phyloP scores from a whole-genome alignment of 2,797 vertebrate genomes.

The Streptopelia turtur region DNA sequence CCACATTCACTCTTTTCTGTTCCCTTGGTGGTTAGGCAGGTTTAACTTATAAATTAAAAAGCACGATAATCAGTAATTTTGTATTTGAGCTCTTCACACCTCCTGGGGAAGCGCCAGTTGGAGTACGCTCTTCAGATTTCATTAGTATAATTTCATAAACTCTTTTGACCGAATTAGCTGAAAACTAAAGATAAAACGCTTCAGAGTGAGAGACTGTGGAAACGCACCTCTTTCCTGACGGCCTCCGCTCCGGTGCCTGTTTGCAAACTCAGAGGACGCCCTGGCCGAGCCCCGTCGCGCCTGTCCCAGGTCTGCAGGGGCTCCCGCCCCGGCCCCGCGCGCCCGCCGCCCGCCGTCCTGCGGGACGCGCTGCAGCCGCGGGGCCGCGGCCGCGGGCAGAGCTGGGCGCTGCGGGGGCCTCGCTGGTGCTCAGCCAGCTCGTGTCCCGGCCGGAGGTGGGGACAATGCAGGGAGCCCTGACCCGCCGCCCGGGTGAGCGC shows the following conservation, averaged over 20 bases:
- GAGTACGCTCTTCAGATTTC: background rate
- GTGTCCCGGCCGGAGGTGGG: background rate
- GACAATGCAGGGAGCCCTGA: background rate
- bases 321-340: accelerated
- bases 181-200: background rate
- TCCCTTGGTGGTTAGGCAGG: background rate
- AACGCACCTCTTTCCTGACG: background rate
- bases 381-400: background rate
- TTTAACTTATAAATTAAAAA: background rate
- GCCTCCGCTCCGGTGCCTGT: background rate
- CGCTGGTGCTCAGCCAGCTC: background rate
- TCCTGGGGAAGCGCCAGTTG: background rate
- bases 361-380: background rate
- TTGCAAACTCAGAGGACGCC: background rate
- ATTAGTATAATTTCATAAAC: background rate
- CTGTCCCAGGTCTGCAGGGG: background rate
- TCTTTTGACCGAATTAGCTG: background rate
- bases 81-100: background rate
- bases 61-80: background rate
- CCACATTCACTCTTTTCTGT: background rate
- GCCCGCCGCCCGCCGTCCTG: background rate
- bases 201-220: background rate
- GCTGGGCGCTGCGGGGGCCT: accelerated
- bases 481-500: background rate
- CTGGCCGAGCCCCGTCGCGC: background rate